These are phyloP conservation scores for Luscinia megarhynchos DNA, from an alignment of 2,797 vertebrate genomes.

Conservation along the genomic window DNA sequence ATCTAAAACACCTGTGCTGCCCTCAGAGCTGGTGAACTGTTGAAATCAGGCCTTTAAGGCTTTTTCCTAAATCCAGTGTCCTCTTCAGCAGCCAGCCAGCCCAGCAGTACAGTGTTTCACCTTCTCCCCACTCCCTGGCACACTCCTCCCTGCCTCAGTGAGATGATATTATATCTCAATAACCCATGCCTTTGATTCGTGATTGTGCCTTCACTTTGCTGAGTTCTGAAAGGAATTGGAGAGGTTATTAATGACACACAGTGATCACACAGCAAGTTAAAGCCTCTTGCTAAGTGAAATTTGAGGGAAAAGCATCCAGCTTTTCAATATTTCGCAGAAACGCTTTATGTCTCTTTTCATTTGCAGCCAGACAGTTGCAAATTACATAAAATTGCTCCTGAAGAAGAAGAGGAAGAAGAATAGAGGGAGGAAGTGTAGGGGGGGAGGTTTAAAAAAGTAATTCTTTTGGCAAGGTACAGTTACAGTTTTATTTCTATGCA, in stretches of 20 bases:
- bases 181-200: constrained; percentile 50
- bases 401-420: constrained; percentile 58
- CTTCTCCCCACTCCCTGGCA: constrained; percentile 17
- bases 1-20: not conserved
- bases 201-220: constrained; percentile 61
- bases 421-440: constrained; percentile 23
- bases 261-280: constrained; percentile 65
- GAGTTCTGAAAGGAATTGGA: constrained; percentile 53
- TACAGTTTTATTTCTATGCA: constrained; percentile 56
- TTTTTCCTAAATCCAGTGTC: not conserved
- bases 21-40: not conserved
- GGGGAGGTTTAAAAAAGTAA: constrained; percentile 29
- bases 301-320: constrained; percentile 59
- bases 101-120: not conserved
- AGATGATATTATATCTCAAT: constrained; percentile 32
- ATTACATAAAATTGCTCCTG: constrained; percentile 68
- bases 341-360: constrained; percentile 65
- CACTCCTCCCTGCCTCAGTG: not conserved
- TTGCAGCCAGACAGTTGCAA: constrained; percentile 72
- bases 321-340: constrained; percentile 51
- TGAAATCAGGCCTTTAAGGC: not conserved
- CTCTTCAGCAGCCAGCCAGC: not conserved
- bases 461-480: constrained; percentile 51
- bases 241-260: constrained; percentile 65
- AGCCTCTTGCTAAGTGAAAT: constrained; percentile 65